Evolutionary conservation across 1,140 invertebrate genomes (phyloP), one percentile per base, ranked within the genome.

Genomic region (Trichonephila inaurata): DNA sequence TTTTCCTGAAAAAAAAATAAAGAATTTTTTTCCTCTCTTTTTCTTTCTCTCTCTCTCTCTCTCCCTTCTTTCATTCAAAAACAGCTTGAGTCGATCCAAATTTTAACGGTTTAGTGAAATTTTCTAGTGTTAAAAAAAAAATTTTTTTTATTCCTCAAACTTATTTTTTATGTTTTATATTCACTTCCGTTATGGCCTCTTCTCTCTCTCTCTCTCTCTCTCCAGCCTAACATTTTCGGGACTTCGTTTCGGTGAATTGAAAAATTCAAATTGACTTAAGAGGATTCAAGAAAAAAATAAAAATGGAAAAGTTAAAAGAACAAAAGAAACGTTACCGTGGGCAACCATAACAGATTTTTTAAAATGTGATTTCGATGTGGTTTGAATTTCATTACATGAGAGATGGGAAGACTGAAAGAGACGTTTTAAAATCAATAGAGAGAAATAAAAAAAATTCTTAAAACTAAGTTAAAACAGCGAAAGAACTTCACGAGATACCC

Each of bases 261-360:
- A 87, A 87, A 87, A 62, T 87, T 64, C 58, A 61, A 87, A 87
- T 87, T 64, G 85, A 87, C 28, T 87, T 87, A 87, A 87, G 21
- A 28, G 28, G 81, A 21, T 51, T 51, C 33, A 10, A 28, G 33
- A 40, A 40, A 40, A 18, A 40, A 77, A 28, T 28, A 28, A 28
- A 28, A 28, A 28, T 28, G 28, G 28, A 18, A 77, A 33, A 77
- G 24, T 24, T 16, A 33, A 14, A 16, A 18, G 19, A 58, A 24
- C 8, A 51, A 58, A 85, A 85, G 19, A 83, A 83, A 19, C 40
- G 81, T 51, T 51, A n/a, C 44, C n/a, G n/a, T 58, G 10, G 44
- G 28, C 10, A 77, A 69, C 66, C 21, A 12, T 69, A 12, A 21
- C 10, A 1, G 24, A 12, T n/a, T 69, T 69, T 24, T 21, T 69